Base-by-base conservation (phyloP, 1,140 invertebrate genomes). In the Medauroidea extradentata region DNA sequence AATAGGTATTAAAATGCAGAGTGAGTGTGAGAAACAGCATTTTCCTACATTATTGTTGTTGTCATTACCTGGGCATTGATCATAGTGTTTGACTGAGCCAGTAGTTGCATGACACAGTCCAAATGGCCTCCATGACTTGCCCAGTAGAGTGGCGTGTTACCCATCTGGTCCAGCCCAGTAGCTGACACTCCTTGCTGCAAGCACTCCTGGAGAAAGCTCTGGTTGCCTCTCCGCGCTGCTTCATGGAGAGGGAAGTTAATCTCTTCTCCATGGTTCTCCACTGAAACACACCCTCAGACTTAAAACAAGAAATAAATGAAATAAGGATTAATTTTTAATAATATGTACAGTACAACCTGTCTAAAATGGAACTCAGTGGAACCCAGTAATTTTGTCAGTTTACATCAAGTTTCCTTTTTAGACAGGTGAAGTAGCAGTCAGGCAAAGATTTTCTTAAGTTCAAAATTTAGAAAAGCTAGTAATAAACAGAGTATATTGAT, bases 121-220 rank as follows among this genome's bases (percentile, higher is more conserved):
- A 78, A 29, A 56, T 80, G 78, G n/a, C 78, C 78, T 34, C 80
- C 80, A 69, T 83, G 80, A 27, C 81, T 75, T 41, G 85, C 85
- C 84, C 86, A 89, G 69, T 88, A 86, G 13, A 89, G 67, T 21
- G 87, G 79, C 48, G 84, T 88, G 43, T 84, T 85, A 9, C 85
- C 85, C 57, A 84, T 81, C 64, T 83, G 81, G 71, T 90, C 87
- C 59, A 89, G 73, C 55, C 81, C 79, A 65, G 87, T 88, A 16
- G 83, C 80, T 25, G 86, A 88, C 57, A 88, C 83, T 49, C 83
- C 80, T 69, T 85, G 81, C 50, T 68, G 67, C 8, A 89, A 67
- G 67, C 85, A 87, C 72, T 89, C 85, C 54, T 69, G 65, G 53
- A 89, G 66, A 65, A 87, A 84, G 4, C 73, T 74, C 3, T 86